A percentile compares a stretch with the other conserved stretches of the same genome.
Evolutionary conservation across 2,797 vertebrate species (phyloP).

Genomic region (Sphenopsis melanotis): DNA sequence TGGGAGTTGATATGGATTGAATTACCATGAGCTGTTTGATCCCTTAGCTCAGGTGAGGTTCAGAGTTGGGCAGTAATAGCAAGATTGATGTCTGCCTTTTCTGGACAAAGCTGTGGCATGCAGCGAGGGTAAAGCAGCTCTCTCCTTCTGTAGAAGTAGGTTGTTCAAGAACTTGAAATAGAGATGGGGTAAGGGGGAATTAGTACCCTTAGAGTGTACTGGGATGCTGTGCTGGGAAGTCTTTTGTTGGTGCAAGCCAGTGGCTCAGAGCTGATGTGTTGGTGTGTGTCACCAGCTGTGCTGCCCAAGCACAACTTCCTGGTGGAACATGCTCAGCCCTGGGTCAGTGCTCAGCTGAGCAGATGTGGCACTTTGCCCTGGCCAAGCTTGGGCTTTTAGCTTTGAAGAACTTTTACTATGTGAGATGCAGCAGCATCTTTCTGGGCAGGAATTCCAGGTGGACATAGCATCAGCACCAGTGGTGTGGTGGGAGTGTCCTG

Average conservation of each 20-base stretch:
- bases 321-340: not conserved
- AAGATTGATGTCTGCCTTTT: not conserved
- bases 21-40: not conserved
- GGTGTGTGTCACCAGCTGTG: not conserved
- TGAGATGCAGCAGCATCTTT: not conserved
- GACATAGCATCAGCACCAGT: not conserved
- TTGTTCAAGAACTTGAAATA: not conserved
- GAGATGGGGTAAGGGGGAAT: accelerated
- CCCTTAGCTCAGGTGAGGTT: not conserved
- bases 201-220: not conserved
- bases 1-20: not conserved
- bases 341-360: not conserved
- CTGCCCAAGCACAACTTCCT: not conserved
- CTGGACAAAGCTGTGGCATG: not conserved
- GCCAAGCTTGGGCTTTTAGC: not conserved
- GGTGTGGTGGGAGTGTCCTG: not conserved
- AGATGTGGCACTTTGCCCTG: accelerated
- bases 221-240: not conserved
- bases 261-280: not conserved
- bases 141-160: not conserved
- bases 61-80: not conserved
- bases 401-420: not conserved
- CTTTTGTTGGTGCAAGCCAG: not conserved
- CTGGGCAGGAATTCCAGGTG: not conserved
- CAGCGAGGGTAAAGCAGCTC: not conserved